Percentiles rank a stretch among this genome's conserved stretches.
Conservation (phyloP, 2,113 vertebrate genomes). For the Ceyx margarethae region DNA sequence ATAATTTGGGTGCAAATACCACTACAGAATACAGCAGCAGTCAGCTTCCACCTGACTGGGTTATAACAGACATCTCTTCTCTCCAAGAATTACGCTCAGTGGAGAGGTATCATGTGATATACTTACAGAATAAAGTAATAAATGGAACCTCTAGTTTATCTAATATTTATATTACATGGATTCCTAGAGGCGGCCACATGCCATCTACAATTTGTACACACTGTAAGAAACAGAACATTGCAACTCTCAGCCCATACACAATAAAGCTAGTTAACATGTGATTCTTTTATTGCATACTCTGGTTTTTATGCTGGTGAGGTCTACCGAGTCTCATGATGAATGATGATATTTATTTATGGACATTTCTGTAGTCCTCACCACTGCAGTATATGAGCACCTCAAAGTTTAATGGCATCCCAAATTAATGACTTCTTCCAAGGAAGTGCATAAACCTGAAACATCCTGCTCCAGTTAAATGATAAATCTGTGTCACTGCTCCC, state of each 20-base stretch:
- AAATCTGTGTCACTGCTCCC: background rate
- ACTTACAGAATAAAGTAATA: background rate
- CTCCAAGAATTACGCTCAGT: background rate
- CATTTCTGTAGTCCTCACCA: background rate
- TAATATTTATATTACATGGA: constrained; percentile 34
- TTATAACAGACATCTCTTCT: background rate
- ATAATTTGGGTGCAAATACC: background rate
- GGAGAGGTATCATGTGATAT: background rate
- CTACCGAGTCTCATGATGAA: background rate
- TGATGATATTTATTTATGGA: constrained; percentile 33
- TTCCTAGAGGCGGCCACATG: background rate
- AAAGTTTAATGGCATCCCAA: constrained; percentile 22
- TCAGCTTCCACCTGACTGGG: background rate
- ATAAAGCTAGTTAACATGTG: background rate
- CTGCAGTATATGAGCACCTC: constrained; percentile 6
- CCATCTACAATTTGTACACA: background rate
- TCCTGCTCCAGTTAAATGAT: background rate
- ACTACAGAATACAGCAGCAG: background rate
- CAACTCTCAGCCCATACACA: background rate
- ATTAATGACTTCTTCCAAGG: background rate
- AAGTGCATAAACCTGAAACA: constrained; percentile 22
- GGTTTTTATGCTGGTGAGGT: constrained; percentile 20
- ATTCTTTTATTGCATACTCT: constrained; percentile 2
- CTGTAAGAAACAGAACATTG: background rate
- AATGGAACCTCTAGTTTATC: background rate